phyloP scores from a whole-genome alignment of 53 echinoderm and acorn worm species.

The Antedon mediterranea region DNA sequence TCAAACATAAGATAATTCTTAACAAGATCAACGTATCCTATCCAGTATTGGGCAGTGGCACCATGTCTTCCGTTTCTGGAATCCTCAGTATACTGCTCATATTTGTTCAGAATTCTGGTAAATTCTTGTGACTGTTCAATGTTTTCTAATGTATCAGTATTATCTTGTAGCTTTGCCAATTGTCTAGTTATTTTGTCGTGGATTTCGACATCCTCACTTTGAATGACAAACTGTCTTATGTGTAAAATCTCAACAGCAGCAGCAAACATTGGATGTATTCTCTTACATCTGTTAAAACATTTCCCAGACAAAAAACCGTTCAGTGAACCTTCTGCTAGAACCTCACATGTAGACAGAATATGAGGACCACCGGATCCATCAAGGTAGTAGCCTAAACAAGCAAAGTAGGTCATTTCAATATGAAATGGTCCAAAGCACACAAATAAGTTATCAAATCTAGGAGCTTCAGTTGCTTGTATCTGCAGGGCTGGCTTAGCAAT shows the following conservation, averaged over 20 bases:
- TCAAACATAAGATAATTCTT: constrained; percentile 5
- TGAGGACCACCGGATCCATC: constrained; percentile 1
- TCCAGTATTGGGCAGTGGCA: constrained; percentile 7
- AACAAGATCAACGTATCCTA: constrained; percentile 10
- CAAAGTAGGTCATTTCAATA: constrained; percentile 8
- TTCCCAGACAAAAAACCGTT: constrained; percentile 1
- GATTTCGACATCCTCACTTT: not conserved
- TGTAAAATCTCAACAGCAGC: constrained; percentile 4
- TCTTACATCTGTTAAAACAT: not conserved
- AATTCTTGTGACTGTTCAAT: not conserved
- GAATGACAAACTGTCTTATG: not conserved
- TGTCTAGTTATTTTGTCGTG: not conserved
- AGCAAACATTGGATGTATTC: constrained; percentile 2
- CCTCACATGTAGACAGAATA: not conserved
- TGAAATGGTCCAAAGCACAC: constrained; percentile 17
- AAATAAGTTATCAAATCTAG: constrained; percentile 18
- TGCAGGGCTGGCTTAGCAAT: constrained; percentile 17
- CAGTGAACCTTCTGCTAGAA: constrained; percentile 1
- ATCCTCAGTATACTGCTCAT: constrained; percentile 7
- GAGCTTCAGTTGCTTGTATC: constrained; percentile 7
- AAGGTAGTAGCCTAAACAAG: constrained; percentile 11
- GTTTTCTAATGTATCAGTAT: constrained; percentile 4
- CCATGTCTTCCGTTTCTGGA: constrained; percentile 4
- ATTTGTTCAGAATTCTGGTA: not conserved
- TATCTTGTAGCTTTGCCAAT: constrained; percentile 11